Base-by-base conservation (phyloP, 35 echinoderm and acorn worm genomes). In the Anneissia japonica region DNA sequence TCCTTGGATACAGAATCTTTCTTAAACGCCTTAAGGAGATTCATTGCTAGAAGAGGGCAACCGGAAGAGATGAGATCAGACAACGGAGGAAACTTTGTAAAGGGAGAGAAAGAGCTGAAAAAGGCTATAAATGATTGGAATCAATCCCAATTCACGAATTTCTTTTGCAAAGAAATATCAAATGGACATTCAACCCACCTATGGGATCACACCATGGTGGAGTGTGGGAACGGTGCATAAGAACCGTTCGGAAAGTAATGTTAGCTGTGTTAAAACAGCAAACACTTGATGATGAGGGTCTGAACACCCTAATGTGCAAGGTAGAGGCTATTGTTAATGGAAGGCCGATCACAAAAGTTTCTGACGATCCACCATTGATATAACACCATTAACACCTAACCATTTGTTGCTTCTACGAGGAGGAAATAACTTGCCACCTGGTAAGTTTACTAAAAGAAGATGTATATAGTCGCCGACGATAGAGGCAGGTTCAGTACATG, bases 81-180 rank as follows among this genome's bases (percentile, higher is more conserved):
- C 38, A 93, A 93, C 75, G 86, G 85, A 4, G 74, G 81, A 40
- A 87, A 92, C 39, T 88, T 89, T 87, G 39, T 87, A 9, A 85
- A 82, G 4, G 91, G 81, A 9, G 81, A 89, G 11, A 72, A 38
- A 21, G 91, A 93, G 76, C 38, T 93, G 26, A 73, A 51, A 39
- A 32, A 80, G n/a, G 79, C 34, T 7, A 74, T 91, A 2, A 83
- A 31, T 0, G 17, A 73, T 26, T 87, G 84, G 92, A 91, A 91
- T 33, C 79, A 91, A 39, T 10, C 23, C 13, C n/a, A 34, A 83
- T 90, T 41, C 84, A 79, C 35, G 75, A 87, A 31, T 64, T 87
- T 36, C 1, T 39, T 10, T 21, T 5, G 26, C 85, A 88, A 37
- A 17, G 46, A 31, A 33, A 5, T 34, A 36, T 86, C 0, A 39